Conservation (phyloP, 2,888 invertebrate species). For the Coleophora flavipennella region DNA sequence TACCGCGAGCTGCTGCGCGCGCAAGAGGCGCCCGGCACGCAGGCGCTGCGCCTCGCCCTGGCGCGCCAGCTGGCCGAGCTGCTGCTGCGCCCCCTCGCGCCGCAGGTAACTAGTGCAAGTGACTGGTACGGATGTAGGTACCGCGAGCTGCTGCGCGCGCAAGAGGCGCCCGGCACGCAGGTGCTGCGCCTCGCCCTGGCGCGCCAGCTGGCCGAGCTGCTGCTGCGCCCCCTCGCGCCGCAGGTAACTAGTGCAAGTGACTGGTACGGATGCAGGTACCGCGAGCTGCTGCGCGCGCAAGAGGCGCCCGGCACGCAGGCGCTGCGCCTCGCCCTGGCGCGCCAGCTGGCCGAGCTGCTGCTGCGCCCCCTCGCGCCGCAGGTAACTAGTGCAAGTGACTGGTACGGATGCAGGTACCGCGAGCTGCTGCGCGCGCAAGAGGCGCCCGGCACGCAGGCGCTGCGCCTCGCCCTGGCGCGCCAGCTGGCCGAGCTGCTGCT, state of each 20-base stretch:
- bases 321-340: constrained; percentile 84
- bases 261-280: too few species aligned
- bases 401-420: constrained; percentile 77
- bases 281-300: constrained; percentile 87
- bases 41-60: constrained; percentile 85
- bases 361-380: constrained; percentile 76
- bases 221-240: constrained; percentile 76
- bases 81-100: constrained; percentile 80
- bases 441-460: constrained; percentile 84
- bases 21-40: constrained; percentile 89
- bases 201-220: constrained; percentile 91
- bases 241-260: too few species aligned
- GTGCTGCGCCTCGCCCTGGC: constrained; percentile 86
- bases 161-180: constrained; percentile 87
- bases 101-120: constrained; percentile 37
- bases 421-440: constrained; percentile 91
- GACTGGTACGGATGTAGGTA: too few species aligned
- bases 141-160: too few species aligned
- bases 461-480: constrained; percentile 86
- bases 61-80: constrained; percentile 94
- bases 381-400: too few species aligned
- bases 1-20: constrained; percentile 87
- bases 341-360: constrained; percentile 93
- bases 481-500: constrained; percentile 94
- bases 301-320: constrained; percentile 90